These are phyloP conservation scores for Drosophila leonis DNA, from an alignment of 2,888 invertebrate species.

Conservation along the genomic window DNA sequence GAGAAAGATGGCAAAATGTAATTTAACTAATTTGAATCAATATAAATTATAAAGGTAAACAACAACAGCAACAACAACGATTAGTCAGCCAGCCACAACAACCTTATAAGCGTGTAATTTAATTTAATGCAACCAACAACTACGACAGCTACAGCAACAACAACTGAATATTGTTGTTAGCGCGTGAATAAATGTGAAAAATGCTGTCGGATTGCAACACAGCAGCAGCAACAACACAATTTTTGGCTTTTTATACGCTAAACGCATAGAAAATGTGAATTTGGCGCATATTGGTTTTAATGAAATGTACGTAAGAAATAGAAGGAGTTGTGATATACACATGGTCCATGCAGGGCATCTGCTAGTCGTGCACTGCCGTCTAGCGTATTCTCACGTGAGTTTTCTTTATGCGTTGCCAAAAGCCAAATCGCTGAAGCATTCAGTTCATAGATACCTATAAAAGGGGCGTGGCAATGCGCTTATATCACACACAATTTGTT, in stretches of 20 bases:
- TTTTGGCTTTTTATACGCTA: constrained; percentile 35
- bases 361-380: not conserved
- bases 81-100: constrained; percentile 43
- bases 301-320: not conserved
- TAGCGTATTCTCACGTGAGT: not conserved
- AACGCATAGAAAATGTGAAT: not conserved
- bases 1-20: constrained; percentile 46
- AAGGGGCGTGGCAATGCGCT: constrained; percentile 39
- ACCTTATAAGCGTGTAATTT: constrained; percentile 64
- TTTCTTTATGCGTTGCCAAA: constrained; percentile 40
- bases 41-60: constrained; percentile 55
- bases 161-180: constrained; percentile 18
- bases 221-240: constrained; percentile 28
- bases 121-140: constrained; percentile 57
- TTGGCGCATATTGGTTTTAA: not conserved
- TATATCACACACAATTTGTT: constrained; percentile 64
- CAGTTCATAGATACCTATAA: constrained; percentile 24
- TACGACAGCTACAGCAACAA: too few relatives aligned
- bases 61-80: constrained; percentile 36
- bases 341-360: too few relatives aligned
- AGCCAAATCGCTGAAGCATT: constrained; percentile 52
- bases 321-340: too few relatives aligned
- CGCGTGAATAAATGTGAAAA: constrained; percentile 65
- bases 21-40: constrained; percentile 71
- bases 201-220: constrained; percentile 54